Evolutionary conservation across 2,113 vertebrate species (phyloP).

Genomic region (Acinonyx jubatus): DNA sequence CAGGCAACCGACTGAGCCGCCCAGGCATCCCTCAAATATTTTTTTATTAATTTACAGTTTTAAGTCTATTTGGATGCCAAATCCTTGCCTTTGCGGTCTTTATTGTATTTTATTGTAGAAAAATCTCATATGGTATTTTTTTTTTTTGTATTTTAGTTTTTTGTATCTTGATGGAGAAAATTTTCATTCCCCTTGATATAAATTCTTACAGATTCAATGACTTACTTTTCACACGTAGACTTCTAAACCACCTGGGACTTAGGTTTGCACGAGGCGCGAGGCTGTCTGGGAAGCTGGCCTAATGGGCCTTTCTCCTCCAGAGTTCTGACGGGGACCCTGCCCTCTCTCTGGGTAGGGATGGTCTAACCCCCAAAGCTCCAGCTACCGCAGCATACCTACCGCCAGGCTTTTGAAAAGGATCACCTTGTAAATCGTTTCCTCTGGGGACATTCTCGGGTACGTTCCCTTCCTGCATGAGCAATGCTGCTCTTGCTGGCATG

Average conservation of each 20-base stretch:
- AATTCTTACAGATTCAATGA: conserved; percentile 4
- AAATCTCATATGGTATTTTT: background rate
- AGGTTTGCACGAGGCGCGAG: background rate
- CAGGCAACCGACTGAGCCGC: no score
- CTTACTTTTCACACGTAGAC: background rate
- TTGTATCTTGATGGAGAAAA: background rate
- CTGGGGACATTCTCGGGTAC: no score
- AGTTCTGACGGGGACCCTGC: background rate
- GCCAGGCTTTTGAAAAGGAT: no score
- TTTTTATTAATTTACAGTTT: background rate
- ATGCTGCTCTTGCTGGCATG: no score
- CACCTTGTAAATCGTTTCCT: no score
- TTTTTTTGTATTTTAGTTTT: background rate
- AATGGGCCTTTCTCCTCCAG: fast-evolving
- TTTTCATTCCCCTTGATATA: background rate
- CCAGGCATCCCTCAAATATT: background rate
- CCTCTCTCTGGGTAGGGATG: background rate
- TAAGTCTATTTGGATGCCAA: background rate
- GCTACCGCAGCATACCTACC: no score
- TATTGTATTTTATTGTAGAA: background rate
- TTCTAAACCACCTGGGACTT: background rate
- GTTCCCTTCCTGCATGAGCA: no score
- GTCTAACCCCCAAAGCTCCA: background rate
- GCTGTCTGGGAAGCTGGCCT: no score
- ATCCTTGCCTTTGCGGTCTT: background rate